A percentile compares a stretch with the other conserved stretches of the same genome.
Evolutionary conservation across 2,113 vertebrate species (phyloP).

Genomic region (Erythrolamprus reginae): DNA sequence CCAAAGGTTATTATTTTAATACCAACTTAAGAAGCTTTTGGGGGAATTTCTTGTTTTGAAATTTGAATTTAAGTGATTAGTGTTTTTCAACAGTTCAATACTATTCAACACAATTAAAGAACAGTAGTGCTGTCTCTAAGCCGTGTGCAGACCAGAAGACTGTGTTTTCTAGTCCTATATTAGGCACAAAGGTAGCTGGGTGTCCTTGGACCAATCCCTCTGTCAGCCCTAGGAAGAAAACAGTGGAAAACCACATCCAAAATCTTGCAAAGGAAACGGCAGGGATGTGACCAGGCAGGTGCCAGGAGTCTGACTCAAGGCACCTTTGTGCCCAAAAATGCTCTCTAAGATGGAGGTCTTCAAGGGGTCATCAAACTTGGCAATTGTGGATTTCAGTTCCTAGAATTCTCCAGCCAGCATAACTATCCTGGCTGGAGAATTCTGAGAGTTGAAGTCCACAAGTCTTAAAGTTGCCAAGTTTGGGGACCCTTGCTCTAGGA

Average conservation of each 20-base stretch:
- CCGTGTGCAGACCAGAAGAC: not conserved
- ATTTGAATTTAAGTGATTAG: not conserved
- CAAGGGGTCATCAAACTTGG: no score
- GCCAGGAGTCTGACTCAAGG: not conserved
- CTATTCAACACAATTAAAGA: not conserved
- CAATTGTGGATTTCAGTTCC: no score
- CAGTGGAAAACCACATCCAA: not conserved
- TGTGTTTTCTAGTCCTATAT: not conserved
- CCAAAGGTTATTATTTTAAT: not conserved
- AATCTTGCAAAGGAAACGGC: not conserved
- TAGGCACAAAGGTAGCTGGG: not conserved
- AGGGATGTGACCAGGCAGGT: not conserved
- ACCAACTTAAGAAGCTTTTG: not conserved
- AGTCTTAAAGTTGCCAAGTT: no score
- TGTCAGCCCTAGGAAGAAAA: not conserved
- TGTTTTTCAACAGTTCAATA: not conserved
- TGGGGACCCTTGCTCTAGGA: no score
- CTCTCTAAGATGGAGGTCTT: not conserved
- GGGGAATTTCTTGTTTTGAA: not conserved
- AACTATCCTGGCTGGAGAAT: no score
- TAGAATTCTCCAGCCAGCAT: no score
- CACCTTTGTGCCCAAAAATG: not conserved
- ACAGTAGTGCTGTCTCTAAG: not conserved
- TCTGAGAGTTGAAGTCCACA: no score
- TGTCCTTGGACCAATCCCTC: not conserved